These are phyloP conservation scores for Aspidapion aeneum DNA, from an alignment of 2,888 invertebrate species.

Conservation along the genomic window DNA sequence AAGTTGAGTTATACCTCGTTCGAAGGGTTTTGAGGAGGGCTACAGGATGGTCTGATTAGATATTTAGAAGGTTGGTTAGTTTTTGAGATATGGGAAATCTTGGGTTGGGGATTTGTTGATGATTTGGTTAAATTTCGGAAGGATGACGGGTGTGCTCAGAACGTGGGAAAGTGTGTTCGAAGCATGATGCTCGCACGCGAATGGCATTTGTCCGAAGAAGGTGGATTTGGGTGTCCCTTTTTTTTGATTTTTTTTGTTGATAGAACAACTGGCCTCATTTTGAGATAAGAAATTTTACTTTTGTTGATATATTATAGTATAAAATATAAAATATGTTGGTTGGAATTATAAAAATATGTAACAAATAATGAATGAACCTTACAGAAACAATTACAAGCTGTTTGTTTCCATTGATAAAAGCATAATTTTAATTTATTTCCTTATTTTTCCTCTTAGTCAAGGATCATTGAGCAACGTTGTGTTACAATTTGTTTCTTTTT, in stretches of 20 bases:
- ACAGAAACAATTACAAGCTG: no score
- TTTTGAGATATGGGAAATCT: not conserved
- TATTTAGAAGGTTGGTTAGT: not conserved
- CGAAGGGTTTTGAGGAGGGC: not conserved
- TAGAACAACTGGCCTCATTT: no score
- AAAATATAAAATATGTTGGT: no score
- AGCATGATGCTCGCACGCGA: slow-evolving; percentile 22
- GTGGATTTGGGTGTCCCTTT: not conserved
- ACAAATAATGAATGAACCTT: no score
- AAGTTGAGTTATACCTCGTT: not conserved
- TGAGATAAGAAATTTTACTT: no score
- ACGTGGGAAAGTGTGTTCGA: slow-evolving; percentile 32
- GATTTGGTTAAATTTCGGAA: not conserved
- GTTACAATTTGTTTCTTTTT: no score
- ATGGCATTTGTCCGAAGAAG: not conserved
- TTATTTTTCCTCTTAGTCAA: no score
- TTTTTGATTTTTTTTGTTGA: not conserved
- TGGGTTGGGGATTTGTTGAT: not conserved
- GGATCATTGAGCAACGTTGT: no score
- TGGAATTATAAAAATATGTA: no score
- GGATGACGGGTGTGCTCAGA: slow-evolving; percentile 28
- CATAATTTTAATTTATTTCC: no score
- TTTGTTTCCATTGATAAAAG: no score
- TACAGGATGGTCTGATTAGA: not conserved
- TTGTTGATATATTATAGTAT: no score